Evolutionary conservation across 92 coral and sea anemone species (phyloP).

Genomic region (Siderastrea radians): DNA sequence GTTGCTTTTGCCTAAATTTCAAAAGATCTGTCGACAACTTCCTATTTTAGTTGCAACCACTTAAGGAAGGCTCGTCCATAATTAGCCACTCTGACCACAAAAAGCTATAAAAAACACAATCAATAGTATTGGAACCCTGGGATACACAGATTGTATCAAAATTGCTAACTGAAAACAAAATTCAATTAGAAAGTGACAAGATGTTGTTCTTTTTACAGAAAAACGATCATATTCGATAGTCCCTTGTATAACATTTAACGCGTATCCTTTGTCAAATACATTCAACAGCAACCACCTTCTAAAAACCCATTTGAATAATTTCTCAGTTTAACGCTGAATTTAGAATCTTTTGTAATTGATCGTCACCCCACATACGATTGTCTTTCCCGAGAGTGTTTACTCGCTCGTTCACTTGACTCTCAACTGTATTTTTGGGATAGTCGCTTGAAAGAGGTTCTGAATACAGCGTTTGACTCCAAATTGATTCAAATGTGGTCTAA

Average conservation of each 20-base stretch:
- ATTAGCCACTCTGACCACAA: neutral
- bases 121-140: neutral
- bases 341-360: neutral
- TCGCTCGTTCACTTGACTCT: no score
- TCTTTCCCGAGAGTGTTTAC: no score
- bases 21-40: slow-evolving; percentile 7
- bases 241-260: neutral
- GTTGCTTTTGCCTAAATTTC: neutral
- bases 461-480: no score
- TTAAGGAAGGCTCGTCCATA: neutral
- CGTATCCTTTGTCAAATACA: neutral
- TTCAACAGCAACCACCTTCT: no score
- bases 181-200: slow-evolving; percentile 1
- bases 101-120: no score
- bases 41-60: neutral
- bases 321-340: neutral
- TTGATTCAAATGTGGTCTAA: no score
- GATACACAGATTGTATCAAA: neutral
- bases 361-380: no score
- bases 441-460: no score
- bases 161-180: neutral
- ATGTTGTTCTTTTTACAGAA: neutral
- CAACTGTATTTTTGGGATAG: no score
- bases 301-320: neutral
- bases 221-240: neutral